These are phyloP conservation scores for Drosophila nigrodunni DNA, from an alignment of 1,140 invertebrate species.

Conservation along the genomic window DNA sequence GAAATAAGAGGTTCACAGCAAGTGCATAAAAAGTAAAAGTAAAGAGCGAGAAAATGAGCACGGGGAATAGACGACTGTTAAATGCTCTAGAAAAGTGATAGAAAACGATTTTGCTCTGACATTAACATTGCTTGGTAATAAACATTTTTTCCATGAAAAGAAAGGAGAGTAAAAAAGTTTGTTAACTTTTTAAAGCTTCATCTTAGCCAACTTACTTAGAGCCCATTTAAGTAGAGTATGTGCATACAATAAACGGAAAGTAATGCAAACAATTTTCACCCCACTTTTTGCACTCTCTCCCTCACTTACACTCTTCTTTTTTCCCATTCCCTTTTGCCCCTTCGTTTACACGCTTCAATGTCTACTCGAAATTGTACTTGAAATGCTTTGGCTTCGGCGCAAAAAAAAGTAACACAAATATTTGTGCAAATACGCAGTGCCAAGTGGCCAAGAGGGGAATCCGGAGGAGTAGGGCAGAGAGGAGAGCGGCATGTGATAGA, in stretches of 20 bases:
- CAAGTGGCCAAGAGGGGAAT: neutral
- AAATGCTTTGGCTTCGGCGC: slow-evolving; percentile 9
- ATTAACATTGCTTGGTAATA: neutral
- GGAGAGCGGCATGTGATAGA: neutral
- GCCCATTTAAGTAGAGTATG: neutral
- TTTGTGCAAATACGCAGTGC: slow-evolving; percentile 44
- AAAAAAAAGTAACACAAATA: slow-evolving; percentile 56
- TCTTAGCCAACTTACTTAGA: slow-evolving; percentile 1
- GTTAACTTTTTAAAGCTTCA: neutral
- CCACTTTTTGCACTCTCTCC: slow-evolving; percentile 7
- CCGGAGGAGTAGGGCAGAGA: neutral
- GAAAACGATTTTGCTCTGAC: too few species aligned
- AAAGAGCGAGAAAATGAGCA: slow-evolving; percentile 16
- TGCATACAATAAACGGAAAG: slow-evolving; percentile 18
- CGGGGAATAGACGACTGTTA: neutral
- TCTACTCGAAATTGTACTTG: slow-evolving; percentile 46
- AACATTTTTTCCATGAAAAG: neutral
- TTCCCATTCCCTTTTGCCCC: slow-evolving; percentile 4
- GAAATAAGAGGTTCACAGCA: slow-evolving; percentile 21
- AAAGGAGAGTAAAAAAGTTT: neutral
- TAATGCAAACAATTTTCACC: slow-evolving; percentile 56
- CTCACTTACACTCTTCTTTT: slow-evolving; percentile 2
- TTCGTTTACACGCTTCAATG: slow-evolving; percentile 16
- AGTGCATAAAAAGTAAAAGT: slow-evolving; percentile 52
- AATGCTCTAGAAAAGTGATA: neutral